phyloP scores from a whole-genome alignment of 2,888 invertebrate genomes.

The Taenaris catops region DNA sequence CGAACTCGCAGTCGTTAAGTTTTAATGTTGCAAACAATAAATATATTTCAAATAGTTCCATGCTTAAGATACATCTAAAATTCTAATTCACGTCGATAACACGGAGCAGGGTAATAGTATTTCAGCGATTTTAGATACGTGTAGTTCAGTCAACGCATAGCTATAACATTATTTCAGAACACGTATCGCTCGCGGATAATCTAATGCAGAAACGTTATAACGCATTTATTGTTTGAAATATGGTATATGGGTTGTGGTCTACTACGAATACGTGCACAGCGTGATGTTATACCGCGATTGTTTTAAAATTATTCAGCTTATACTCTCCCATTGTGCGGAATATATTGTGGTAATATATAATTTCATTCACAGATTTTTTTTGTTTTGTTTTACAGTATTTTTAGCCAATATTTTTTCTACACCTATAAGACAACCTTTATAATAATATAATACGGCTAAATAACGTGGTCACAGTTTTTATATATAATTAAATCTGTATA shows the following conservation, averaged over 20 bases:
- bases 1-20: too few relatives aligned
- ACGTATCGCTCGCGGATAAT: constrained; percentile 69
- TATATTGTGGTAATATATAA: too few relatives aligned
- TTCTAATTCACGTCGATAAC: constrained; percentile 11
- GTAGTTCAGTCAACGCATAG: constrained; percentile 38
- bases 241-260: constrained; percentile 19
- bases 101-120: constrained; percentile 32
- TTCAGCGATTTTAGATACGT: constrained; percentile 46
- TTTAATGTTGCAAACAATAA: too few relatives aligned
- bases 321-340: constrained; percentile 3
- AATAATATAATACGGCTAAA: too few relatives aligned
- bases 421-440: too few relatives aligned
- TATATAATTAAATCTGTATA: too few relatives aligned
- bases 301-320: constrained; percentile 14
- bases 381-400: too few relatives aligned
- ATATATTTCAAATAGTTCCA: background rate
- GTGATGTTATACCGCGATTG: constrained; percentile 11
- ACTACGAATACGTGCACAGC: constrained; percentile 13
- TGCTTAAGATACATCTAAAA: constrained; percentile 10
- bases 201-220: constrained; percentile 66
- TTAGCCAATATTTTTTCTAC: too few relatives aligned
- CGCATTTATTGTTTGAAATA: constrained; percentile 66
- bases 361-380: too few relatives aligned
- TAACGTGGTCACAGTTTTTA: too few relatives aligned
- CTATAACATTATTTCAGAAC: constrained; percentile 70